These are phyloP conservation scores for Chrysolina oricalcia DNA, from an alignment of 2,888 invertebrate species.

Conservation along the genomic window DNA sequence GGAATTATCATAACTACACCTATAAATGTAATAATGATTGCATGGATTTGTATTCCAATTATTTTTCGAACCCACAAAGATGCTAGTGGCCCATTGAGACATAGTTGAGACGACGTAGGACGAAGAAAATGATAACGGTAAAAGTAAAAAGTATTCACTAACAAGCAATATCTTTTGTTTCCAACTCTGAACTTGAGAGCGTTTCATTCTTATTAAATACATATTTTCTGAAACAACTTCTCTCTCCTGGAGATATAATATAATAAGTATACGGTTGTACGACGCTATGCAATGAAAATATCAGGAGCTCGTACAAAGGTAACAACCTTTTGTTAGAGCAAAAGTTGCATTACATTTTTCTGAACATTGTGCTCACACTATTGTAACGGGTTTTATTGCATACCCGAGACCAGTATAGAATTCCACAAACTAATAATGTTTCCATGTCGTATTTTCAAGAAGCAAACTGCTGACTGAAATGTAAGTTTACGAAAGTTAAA, in stretches of 20 bases:
- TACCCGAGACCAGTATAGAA: slow-evolving; percentile 5
- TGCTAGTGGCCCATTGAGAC: neutral
- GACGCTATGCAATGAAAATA: slow-evolving; percentile 15
- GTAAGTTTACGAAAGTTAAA: slow-evolving; percentile 32
- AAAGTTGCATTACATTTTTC: slow-evolving; percentile 21
- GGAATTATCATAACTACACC: too few relatives aligned
- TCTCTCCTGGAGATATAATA: neutral
- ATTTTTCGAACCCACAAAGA: neutral
- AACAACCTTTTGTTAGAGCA: slow-evolving; percentile 2
- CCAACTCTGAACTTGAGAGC: neutral
- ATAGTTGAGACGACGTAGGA: neutral
- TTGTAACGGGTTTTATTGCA: slow-evolving; percentile 13
- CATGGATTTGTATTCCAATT: too few relatives aligned
- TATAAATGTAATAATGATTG: too few relatives aligned
- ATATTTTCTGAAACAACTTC: slow-evolving; percentile 27
- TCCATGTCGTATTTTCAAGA: slow-evolving; percentile 10
- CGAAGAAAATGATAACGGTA: neutral
- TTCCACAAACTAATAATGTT: slow-evolving; percentile 29
- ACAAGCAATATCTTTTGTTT: neutral
- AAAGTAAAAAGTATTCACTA: neutral
- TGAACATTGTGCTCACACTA: slow-evolving; percentile 21
- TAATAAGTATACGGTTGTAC: neutral
- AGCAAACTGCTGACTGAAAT: slow-evolving; percentile 14
- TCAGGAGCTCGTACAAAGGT: neutral
- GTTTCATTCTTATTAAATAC: slow-evolving; percentile 30